Base-by-base conservation (phyloP, 92 coral and sea anemone genomes). In the Epizoanthus scotinus region DNA sequence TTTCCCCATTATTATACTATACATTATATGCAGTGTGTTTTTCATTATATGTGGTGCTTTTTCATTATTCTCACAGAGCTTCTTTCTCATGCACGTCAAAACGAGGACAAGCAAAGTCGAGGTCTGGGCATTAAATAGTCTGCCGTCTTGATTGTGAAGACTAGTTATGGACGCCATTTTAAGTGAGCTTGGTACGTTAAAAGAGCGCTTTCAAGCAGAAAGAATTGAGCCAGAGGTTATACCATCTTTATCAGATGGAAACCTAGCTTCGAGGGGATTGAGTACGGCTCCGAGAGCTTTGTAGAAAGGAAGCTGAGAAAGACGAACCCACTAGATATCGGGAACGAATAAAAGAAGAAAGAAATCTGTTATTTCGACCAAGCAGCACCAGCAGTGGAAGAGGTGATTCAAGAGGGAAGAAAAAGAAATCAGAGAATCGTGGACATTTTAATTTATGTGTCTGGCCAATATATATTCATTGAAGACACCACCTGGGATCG, bases 361-460 rank as follows among this genome's bases (percentile, higher is more conserved):
- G 64, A 42, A 77, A 77, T 56, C 71, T 20, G 26, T 67, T 77
- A 38, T 84, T 77, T 67, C 64, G 67, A 44, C 84, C 79, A n/a
- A 68, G 72, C 71, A 82, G 69, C 28, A 71, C 55, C 28, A 2
- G 31, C 28, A 82, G 53, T 54, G 66, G 78, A 54, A 60, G 77
- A 29, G 63, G 77, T 26, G 62, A 47, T n/a, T n/a, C n/a, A 25
- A 40, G 57, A 79, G 12, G 62, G 15, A 79, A 79, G 56, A 79
- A 78, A 69, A 68, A 53, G 75, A 78, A 34, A 69, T 44, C 72
- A 70, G 18, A 82, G 62, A 28, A 3, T 64, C 24, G 2, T 86
- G 93, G 87, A 60, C 87, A 3, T 70, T 65, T 38, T 87, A 89
- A 64, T 87, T 87, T 67, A 57, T 81, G 73, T 90, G 94, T 68